Conservation (phyloP, 2,888 invertebrate species). For the Epinotia brunnichana region DNA sequence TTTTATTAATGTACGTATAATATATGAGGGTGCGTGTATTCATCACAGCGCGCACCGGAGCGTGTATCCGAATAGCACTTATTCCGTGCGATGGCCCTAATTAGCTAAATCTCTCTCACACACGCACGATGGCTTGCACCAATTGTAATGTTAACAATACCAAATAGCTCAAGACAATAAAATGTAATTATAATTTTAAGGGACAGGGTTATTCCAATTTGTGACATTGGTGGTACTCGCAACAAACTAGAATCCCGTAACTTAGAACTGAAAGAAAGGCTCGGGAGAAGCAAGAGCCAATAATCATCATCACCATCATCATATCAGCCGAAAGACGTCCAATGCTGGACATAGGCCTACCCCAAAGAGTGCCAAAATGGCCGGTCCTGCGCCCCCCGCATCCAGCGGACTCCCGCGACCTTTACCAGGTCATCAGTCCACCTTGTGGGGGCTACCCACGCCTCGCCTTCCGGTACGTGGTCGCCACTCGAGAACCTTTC, state of each 20-base stretch:
- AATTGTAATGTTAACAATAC: slow-evolving; percentile 7
- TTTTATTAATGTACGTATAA: slow-evolving; percentile 19
- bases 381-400: too few species aligned
- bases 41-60: slow-evolving; percentile 38
- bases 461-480: too few species aligned
- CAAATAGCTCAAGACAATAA: neutral
- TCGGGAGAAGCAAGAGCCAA: neutral
- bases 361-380: too few species aligned
- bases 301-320: too few species aligned
- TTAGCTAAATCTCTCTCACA: slow-evolving; percentile 36
- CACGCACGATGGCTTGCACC: slow-evolving; percentile 14
- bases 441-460: too few species aligned
- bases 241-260: neutral
- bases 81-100: slow-evolving; percentile 38
- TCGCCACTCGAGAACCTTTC: too few species aligned
- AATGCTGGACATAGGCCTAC: too few species aligned
- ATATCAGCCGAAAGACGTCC: too few species aligned
- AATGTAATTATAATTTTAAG: neutral
- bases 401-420: too few species aligned
- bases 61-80: slow-evolving; percentile 40
- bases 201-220: neutral
- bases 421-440: too few species aligned
- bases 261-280: neutral
- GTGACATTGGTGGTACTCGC: neutral
- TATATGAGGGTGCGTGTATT: slow-evolving; percentile 35